Conservation (phyloP, 2,797 vertebrate genomes). For the Rhynchotus rufescens region DNA sequence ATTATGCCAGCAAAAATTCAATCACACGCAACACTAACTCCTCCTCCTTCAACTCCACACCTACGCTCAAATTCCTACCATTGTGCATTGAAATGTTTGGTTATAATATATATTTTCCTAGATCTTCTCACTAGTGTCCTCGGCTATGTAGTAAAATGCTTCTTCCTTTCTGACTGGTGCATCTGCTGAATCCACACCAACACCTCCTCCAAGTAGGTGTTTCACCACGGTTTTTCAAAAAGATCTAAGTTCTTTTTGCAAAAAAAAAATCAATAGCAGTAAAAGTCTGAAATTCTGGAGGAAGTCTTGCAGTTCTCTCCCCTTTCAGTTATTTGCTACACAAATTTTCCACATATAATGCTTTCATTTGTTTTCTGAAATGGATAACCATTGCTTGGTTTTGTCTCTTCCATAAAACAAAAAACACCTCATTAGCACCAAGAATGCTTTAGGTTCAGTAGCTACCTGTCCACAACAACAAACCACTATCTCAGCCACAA, state of each 20-base stretch:
- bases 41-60: not conserved
- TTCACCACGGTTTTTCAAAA: not conserved
- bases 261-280: not conserved
- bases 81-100: not conserved
- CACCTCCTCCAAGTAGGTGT: accelerated
- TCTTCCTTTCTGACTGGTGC: not conserved
- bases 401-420: not conserved
- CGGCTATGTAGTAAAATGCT: not conserved
- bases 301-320: not conserved
- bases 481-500: not conserved
- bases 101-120: not conserved
- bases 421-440: not conserved
- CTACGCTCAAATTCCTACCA: not conserved
- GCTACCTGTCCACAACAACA: not conserved
- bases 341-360: not conserved
- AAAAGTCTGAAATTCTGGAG: conserved; percentile 1
- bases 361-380: not conserved
- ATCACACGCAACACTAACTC: not conserved
- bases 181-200: not conserved
- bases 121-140: not conserved
- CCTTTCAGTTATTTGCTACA: not conserved
- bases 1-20: not conserved
- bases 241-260: not conserved
- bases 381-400: not conserved
- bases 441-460: not conserved